Percentiles rank a stretch among this genome's conserved stretches.
Conservation (phyloP, 2,113 vertebrate genomes). For the Nothoprocta pentlandii region DNA sequence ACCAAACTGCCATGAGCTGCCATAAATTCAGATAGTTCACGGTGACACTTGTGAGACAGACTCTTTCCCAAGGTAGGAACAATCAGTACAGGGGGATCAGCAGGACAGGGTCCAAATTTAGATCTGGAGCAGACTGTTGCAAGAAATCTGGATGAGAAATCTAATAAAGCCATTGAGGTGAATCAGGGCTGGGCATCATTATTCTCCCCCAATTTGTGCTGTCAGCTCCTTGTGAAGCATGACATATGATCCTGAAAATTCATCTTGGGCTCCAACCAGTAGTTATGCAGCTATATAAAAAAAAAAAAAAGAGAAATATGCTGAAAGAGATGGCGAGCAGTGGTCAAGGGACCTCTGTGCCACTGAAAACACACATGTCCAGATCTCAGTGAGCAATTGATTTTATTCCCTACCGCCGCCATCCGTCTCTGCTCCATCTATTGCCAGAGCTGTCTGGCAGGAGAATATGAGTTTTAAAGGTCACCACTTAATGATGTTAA, state of each 20-base stretch:
- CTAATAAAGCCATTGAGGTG: slow-evolving; percentile 34
- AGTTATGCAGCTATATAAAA: slow-evolving; percentile 68
- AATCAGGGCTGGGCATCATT: slow-evolving; percentile 28
- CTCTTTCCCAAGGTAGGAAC: not conserved
- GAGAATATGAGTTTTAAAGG: slow-evolving; percentile 65
- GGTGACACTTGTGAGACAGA: not conserved
- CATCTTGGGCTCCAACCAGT: slow-evolving; percentile 53
- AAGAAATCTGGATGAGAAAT: not conserved
- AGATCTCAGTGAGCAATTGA: slow-evolving; percentile 58
- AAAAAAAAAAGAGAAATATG: slow-evolving; percentile 40
- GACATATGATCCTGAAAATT: slow-evolving; percentile 43
- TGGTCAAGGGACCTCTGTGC: slow-evolving; percentile 33
- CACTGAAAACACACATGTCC: not conserved
- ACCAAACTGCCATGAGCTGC: rapidly evolving
- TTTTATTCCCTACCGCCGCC: not conserved
- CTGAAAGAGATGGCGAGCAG: not conserved
- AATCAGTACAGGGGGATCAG: too few species aligned
- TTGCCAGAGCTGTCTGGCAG: slow-evolving; percentile 25
- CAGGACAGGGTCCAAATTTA: too few species aligned
- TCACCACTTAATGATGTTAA: slow-evolving; percentile 69
- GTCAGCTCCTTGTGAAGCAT: slow-evolving; percentile 64
- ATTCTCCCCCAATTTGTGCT: slow-evolving; percentile 52
- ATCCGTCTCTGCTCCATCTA: slow-evolving; percentile 50
- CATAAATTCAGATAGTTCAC: not conserved
- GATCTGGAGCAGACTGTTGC: rapidly evolving